Evolutionary conservation across 2,113 vertebrate genomes (phyloP).

Genomic region (Mus spicilegus): DNA sequence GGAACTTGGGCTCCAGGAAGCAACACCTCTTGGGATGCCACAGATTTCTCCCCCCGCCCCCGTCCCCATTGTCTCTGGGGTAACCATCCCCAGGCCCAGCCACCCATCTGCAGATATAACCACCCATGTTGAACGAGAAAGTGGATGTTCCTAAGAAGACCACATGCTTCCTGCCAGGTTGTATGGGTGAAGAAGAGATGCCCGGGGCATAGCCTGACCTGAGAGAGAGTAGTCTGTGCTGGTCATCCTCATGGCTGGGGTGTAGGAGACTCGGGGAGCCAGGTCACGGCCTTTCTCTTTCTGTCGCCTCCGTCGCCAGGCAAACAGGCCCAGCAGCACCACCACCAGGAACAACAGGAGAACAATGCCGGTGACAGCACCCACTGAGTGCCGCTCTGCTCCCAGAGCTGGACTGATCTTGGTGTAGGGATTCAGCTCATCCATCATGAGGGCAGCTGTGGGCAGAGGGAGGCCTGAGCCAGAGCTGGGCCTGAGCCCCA

Average conservation of each 20-base stretch:
- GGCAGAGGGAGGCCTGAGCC: conserved; percentile 54
- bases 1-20: background rate
- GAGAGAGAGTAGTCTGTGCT: conserved; percentile 97
- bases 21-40: background rate
- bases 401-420: conserved; percentile 98
- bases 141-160: background rate
- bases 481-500: background rate
- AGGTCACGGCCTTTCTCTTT: conserved; percentile 97
- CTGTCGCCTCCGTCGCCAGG: conserved; percentile 96
- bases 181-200: too few species aligned
- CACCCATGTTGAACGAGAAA: background rate
- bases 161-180: background rate
- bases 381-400: conserved; percentile 97
- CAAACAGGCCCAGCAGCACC: conserved; percentile 96
- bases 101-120: background rate
- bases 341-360: conserved; percentile 97
- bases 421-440: conserved; percentile 99
- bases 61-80: too few species aligned
- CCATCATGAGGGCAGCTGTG: conserved; percentile 98
- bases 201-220: conserved; percentile 87
- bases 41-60: background rate
- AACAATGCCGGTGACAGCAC: conserved; percentile 96
- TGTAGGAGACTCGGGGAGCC: conserved; percentile 95
- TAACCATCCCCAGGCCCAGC: background rate
- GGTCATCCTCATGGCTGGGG: conserved; percentile 95